These are phyloP conservation scores for Macrobrachium nipponense DNA, from an alignment of 1,140 invertebrate genomes.

Conservation along the genomic window DNA sequence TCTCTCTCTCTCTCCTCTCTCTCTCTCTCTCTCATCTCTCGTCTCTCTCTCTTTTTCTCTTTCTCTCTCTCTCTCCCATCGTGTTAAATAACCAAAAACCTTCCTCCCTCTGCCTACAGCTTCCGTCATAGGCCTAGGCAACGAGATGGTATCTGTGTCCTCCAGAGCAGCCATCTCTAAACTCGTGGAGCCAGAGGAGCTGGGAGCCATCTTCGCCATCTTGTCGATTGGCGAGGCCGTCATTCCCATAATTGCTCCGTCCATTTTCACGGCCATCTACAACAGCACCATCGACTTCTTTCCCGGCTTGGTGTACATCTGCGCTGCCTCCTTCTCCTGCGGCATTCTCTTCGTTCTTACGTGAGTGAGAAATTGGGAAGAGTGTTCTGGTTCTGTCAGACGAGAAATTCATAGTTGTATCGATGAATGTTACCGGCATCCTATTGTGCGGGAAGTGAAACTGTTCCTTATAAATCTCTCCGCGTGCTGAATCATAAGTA, in stretches of 20 bases:
- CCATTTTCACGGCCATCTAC: constrained; percentile 8
- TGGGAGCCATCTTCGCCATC: constrained; percentile 2
- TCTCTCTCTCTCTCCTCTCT: no score
- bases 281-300: constrained; percentile 10
- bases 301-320: background rate
- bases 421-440: no score
- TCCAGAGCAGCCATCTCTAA: background rate
- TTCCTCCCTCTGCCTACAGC: no score
- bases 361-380: background rate
- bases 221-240: background rate
- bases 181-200: background rate
- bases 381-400: no score
- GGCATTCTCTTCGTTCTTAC: background rate
- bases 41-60: no score
- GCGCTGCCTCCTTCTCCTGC: background rate
- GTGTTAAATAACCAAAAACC: no score
- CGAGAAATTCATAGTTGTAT: no score
- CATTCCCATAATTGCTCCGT: background rate
- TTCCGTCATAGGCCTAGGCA: background rate
- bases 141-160: background rate
- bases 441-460: no score
- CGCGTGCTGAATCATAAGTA: no score
- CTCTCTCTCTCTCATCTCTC: no score
- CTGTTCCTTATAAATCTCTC: no score
- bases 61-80: no score